Percentiles rank a stretch among this genome's conserved stretches.
These are phyloP conservation scores for Ceriagrion tenellum DNA, from an alignment of 2,888 invertebrate genomes.

Conservation along the genomic window DNA sequence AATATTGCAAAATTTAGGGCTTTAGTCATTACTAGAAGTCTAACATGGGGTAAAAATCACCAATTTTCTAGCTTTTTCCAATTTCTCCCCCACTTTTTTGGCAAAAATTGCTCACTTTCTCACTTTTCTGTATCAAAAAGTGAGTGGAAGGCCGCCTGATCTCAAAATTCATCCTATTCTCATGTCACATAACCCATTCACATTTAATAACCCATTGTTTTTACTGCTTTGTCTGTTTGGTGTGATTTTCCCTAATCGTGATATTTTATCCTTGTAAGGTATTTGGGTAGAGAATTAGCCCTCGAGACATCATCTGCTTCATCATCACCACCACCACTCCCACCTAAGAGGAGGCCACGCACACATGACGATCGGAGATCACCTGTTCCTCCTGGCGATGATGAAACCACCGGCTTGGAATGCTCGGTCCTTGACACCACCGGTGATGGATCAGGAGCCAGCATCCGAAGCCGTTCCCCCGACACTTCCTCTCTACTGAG, in stretches of 20 bases:
- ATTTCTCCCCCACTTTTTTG: no score
- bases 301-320: conserved; percentile 39
- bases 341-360: conserved; percentile 41
- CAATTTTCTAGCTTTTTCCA: no score
- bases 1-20: no score
- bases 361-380: conserved; percentile 33
- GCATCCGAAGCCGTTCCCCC: conserved; percentile 37
- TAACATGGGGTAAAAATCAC: no score
- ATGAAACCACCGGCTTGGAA: conserved; percentile 27
- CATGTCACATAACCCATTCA: no score
- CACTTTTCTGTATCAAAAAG: no score
- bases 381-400: background rate
- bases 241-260: background rate
- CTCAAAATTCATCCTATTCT: no score
- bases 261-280: background rate
- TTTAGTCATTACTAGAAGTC: no score
- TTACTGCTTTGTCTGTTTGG: background rate
- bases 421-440: conserved; percentile 28
- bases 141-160: no score
- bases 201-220: no score
- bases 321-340: conserved; percentile 47
- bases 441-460: conserved; percentile 45
- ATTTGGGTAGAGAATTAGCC: conserved; percentile 30
- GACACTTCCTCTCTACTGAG: conserved; percentile 85
- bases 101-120: no score